Percentiles rank a stretch among this genome's conserved stretches.
These are phyloP conservation scores for Trachymyrmex cornetzi DNA, from an alignment of 1,140 invertebrate species.

Conservation along the genomic window DNA sequence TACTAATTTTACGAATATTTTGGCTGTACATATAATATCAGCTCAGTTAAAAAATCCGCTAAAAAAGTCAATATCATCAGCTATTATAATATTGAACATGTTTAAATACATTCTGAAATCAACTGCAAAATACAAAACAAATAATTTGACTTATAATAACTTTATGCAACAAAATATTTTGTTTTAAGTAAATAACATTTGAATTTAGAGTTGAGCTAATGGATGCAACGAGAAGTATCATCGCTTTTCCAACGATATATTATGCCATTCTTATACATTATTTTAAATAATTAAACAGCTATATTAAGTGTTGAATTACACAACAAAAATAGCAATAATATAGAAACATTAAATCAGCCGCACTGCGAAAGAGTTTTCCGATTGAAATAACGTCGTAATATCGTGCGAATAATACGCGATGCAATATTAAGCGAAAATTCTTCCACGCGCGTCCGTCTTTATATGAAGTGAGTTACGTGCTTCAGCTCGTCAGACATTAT, in stretches of 20 bases:
- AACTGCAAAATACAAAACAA: too few species aligned
- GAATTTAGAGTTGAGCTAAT: not conserved
- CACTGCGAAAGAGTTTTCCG: slow-evolving; percentile 2
- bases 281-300: not conserved
- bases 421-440: slow-evolving; percentile 58
- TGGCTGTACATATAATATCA: too few species aligned
- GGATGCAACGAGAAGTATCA: not conserved
- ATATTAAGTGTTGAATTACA: slow-evolving; percentile 5
- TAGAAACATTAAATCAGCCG: not conserved
- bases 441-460: slow-evolving; percentile 39
- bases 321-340: too few species aligned
- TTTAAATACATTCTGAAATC: too few species aligned
- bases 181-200: too few species aligned
- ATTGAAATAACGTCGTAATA: slow-evolving; percentile 40
- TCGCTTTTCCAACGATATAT: not conserved
- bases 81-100: too few species aligned
- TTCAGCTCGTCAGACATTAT: slow-evolving; percentile 46
- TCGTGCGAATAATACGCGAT: not conserved
- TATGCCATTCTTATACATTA: not conserved
- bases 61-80: too few species aligned
- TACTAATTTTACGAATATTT: too few species aligned
- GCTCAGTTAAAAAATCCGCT: too few species aligned
- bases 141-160: too few species aligned
- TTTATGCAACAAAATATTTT: too few species aligned
- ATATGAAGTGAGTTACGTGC: slow-evolving; percentile 39